These are phyloP conservation scores for Procavia capensis DNA, from an alignment of 2,113 vertebrate genomes.

Conservation along the genomic window DNA sequence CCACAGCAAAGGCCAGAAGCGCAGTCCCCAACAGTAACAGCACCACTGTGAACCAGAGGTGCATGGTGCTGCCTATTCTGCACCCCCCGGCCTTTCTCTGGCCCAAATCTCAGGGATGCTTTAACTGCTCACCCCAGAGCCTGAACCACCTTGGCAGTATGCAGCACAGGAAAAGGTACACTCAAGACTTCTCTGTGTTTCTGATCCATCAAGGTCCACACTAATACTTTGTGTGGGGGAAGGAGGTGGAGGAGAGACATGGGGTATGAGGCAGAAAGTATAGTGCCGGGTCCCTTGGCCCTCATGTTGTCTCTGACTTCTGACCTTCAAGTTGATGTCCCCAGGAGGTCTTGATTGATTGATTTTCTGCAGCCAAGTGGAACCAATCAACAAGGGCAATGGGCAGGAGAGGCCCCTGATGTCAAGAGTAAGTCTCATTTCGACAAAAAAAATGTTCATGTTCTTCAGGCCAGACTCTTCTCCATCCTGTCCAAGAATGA, in stretches of 20 bases:
- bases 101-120: neutral
- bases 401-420: neutral
- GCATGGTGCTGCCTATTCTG: fast-evolving
- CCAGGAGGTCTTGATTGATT: neutral
- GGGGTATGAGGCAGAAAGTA: neutral
- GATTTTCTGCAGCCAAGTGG: neutral
- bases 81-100: neutral
- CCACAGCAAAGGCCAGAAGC: neutral
- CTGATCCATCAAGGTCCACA: neutral
- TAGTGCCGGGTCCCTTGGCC: neutral
- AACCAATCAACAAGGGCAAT: neutral
- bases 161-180: neutral
- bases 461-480: constrained; percentile 53
- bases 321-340: neutral
- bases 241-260: neutral
- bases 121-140: neutral
- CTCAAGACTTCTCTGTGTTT: neutral
- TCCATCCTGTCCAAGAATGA: neutral
- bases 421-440: neutral
- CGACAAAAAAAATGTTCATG: neutral
- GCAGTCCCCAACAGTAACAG: neutral
- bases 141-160: neutral
- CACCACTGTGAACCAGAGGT: fast-evolving
- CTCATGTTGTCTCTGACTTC: neutral
- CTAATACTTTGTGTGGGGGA: neutral